Evolutionary conservation across 2,888 invertebrate species (phyloP), one percentile per base, ranked within the genome.

Genomic region (Spodoptera littoralis): DNA sequence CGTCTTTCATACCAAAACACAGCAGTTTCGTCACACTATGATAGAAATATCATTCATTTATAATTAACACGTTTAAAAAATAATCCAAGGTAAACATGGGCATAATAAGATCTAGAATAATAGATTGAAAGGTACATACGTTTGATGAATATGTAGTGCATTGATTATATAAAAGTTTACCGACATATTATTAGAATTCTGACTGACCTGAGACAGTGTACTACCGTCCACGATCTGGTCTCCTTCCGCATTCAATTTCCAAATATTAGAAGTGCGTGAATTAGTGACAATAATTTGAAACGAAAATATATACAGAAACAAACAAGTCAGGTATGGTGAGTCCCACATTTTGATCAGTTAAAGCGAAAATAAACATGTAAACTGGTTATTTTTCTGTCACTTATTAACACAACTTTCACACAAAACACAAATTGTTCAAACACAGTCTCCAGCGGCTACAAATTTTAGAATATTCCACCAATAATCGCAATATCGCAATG

Each of bases 191-290:
- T 65, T 61, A 73, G 65, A 81, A 77, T 79, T 77, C 47, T 82
- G 65, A 90, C 93, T 90, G 77, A 96, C 95, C 90, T 95, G 95
- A 68, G 95, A 89, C 83, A 96, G 91, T 69, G 94, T 95, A 79
- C 90, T 96, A 51, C 95, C 96, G 83, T 96, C 97, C 65, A 97
- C 95, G 65, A 97, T 97, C 92, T 96, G 96, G 58, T 97, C 97
- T 86, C 96, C 96, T 81, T 97, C 97, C 55, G 95, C 93, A 88
- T 96, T 97, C 67, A 98, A 92, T 92, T 97, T 96, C 98, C 98
- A 98, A 86, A 97, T 95, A 81, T 96, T 97, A 58, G 98, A 97
- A 18, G 97, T 97, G 79, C 97, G 96, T 44, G 98, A 97, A 92
- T 98, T 98, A 75, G 96, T 97, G 63, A 90, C 90, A 82, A 97